A percentile compares a stretch with the other conserved stretches of the same genome.
phyloP scores from a whole-genome alignment of 2,888 invertebrate genomes.

The Rotaria sp. region DNA sequence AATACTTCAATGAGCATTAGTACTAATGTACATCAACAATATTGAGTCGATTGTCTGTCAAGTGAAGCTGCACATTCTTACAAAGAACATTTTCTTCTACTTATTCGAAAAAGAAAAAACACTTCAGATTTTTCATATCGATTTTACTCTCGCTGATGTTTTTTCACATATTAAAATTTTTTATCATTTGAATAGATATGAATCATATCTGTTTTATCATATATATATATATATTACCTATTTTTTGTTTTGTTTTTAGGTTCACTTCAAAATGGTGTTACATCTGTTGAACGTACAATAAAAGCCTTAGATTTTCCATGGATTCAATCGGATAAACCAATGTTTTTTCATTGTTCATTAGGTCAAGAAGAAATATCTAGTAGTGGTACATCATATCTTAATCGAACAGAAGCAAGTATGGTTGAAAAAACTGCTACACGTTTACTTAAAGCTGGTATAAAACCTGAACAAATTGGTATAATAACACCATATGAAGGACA shows the following conservation, averaged over 20 bases:
- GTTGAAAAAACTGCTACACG: conserved; percentile 94
- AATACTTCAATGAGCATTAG: too few species aligned
- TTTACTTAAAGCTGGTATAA: conserved; percentile 84
- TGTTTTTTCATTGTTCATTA: conserved; percentile 91
- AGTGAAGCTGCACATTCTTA: too few species aligned
- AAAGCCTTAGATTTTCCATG: conserved; percentile 37
- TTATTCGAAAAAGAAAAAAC: too few species aligned
- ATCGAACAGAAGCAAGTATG: conserved; percentile 93
- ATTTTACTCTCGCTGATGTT: too few species aligned
- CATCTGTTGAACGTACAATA: conserved; percentile 62
- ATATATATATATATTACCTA: conserved; percentile 51
- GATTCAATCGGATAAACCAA: conserved; percentile 69
- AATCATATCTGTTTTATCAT: too few species aligned
- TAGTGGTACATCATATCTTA: conserved; percentile 93
- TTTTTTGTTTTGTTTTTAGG: conserved; percentile 51
- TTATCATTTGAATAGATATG: too few species aligned
- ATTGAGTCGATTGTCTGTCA: too few species aligned
- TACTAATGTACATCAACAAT: too few species aligned
- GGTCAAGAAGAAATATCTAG: conserved; percentile 98
- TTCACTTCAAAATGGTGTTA: conserved; percentile 94
- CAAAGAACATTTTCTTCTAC: too few species aligned
- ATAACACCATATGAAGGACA: conserved; percentile 99
- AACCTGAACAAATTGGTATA: conserved; percentile 88
- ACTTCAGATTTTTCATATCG: too few species aligned
- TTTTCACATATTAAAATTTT: too few species aligned